Conservation (phyloP, 2,797 vertebrate species). For the Crossoptilon crossoptilon region DNA sequence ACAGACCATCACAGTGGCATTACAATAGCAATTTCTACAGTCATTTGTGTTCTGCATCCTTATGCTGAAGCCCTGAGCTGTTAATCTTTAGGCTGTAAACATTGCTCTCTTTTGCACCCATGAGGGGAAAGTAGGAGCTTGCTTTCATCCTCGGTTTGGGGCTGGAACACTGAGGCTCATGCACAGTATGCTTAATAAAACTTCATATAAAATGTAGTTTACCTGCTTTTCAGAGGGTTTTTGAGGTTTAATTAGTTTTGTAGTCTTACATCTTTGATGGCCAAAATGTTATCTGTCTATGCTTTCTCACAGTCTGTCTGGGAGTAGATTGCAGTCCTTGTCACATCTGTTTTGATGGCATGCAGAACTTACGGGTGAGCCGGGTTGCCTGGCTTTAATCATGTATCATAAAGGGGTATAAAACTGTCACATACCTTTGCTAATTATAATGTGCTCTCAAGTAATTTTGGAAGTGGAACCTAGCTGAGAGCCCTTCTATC, state of each 20-base stretch:
- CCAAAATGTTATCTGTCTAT: conserved; percentile 47
- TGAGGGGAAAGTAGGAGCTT: background rate
- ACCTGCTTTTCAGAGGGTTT: background rate
- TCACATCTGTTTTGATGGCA: conserved; percentile 67
- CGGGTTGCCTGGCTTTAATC: conserved; percentile 72
- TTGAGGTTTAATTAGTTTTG: conserved; percentile 33
- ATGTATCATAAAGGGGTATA: conserved; percentile 64
- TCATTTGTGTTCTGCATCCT: background rate
- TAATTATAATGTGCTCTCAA: conserved; percentile 74
- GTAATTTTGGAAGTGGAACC: conserved; percentile 68
- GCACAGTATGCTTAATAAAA: background rate
- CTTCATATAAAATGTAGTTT: background rate
- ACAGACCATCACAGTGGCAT: background rate
- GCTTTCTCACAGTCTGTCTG: conserved; percentile 37
- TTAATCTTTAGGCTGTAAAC: background rate
- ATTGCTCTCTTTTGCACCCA: background rate
- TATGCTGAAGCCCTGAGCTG: background rate
- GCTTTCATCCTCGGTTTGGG: background rate
- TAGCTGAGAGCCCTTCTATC: conserved; percentile 50
- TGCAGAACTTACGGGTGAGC: conserved; percentile 26
- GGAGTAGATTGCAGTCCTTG: conserved; percentile 47
- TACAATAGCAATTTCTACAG: background rate
- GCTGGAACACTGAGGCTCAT: background rate
- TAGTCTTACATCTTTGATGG: conserved; percentile 23
- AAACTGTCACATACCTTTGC: conserved; percentile 74